These are phyloP conservation scores for Sandelia bainsii DNA, from an alignment of 2,797 vertebrate genomes.

Conservation along the genomic window DNA sequence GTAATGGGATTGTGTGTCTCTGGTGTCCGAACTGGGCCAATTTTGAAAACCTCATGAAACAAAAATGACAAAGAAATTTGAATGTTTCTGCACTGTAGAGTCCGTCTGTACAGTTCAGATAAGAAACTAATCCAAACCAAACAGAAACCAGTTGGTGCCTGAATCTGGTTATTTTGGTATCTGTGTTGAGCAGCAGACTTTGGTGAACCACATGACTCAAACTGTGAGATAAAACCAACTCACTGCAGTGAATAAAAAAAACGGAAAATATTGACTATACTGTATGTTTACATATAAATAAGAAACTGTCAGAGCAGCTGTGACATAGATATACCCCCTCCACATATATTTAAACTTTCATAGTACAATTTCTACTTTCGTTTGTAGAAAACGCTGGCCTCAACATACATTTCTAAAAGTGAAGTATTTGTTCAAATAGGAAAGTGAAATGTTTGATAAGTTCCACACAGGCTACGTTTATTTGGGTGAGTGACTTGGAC, in stretches of 20 bases:
- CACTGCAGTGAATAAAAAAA: slow-evolving; percentile 12
- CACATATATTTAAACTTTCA: too few species aligned
- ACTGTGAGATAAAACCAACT: slow-evolving; percentile 37
- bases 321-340: too few species aligned
- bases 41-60: slow-evolving; percentile 51
- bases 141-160: slow-evolving; percentile 45
- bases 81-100: slow-evolving; percentile 53
- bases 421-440: too few species aligned
- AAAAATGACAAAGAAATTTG: slow-evolving; percentile 51
- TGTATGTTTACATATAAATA: background rate
- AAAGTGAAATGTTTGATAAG: too few species aligned
- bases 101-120: slow-evolving; percentile 72
- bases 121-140: slow-evolving; percentile 71
- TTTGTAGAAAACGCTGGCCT: too few species aligned
- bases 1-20: slow-evolving; percentile 59
- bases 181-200: slow-evolving; percentile 54
- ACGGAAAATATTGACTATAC: background rate
- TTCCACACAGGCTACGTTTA: too few species aligned
- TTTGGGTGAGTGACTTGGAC: background rate
- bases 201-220: slow-evolving; percentile 41
- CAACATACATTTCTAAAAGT: too few species aligned
- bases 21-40: slow-evolving; percentile 52
- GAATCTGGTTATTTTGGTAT: slow-evolving; percentile 61
- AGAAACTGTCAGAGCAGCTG: background rate
- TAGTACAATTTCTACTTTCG: too few species aligned